Percentiles rank a stretch among this genome's conserved stretches.
Evolutionary conservation across 2,113 vertebrate species (phyloP).

Genomic region (Trogon melanurus): DNA sequence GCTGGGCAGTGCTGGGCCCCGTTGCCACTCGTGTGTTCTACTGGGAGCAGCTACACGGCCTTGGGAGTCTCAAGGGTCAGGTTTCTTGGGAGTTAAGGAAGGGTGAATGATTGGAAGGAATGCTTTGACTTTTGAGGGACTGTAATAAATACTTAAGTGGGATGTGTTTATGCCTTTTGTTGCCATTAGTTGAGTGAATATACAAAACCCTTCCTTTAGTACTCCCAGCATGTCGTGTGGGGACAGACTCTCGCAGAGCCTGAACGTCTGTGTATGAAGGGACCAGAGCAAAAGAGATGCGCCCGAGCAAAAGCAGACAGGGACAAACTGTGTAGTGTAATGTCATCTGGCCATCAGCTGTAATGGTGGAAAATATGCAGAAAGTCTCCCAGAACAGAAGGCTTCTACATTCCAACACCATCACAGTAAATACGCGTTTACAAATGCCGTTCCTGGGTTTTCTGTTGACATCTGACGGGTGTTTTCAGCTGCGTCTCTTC

Average conservation of each 20-base stretch:
- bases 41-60: background rate
- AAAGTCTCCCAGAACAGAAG: background rate
- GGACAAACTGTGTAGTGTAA: rapidly evolving
- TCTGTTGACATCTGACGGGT: background rate
- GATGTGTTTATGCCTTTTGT: background rate
- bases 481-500: background rate
- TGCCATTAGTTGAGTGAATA: background rate
- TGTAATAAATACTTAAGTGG: background rate
- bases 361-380: background rate
- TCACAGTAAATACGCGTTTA: background rate
- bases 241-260: background rate
- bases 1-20: background rate
- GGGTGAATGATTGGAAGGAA: background rate
- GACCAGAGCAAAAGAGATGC: background rate
- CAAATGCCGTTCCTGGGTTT: background rate
- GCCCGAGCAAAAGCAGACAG: background rate
- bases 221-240: background rate
- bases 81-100: background rate
- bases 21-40: background rate
- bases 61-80: background rate
- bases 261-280: rapidly evolving
- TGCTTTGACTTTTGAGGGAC: background rate
- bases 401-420: background rate
- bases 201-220: rapidly evolving
- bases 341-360: background rate